Conservation (phyloP, 2,113 vertebrate genomes). For the Aegithalos caudatus region DNA sequence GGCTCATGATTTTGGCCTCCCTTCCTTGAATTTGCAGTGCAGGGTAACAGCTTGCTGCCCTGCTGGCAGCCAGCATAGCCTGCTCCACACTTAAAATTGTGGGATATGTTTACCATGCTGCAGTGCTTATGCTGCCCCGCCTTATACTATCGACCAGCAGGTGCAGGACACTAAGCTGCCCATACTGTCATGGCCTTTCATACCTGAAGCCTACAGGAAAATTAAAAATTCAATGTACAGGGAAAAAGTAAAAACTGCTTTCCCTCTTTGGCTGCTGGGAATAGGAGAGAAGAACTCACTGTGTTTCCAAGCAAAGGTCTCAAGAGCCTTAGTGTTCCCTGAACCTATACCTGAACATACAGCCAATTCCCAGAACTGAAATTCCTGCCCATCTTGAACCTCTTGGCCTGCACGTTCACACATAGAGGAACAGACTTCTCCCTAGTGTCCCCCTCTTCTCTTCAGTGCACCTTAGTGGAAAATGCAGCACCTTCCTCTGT, state of each 20-base stretch:
- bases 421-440: background rate
- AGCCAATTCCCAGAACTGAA: background rate
- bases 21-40: background rate
- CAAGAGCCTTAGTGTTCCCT: background rate
- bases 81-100: background rate
- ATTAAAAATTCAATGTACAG: background rate
- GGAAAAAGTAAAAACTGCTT: background rate
- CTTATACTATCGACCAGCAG: background rate
- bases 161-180: background rate
- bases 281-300: background rate
- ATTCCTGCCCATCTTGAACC: background rate
- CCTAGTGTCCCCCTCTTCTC: background rate
- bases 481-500: background rate
- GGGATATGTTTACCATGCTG: background rate
- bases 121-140: background rate
- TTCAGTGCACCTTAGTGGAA: background rate
- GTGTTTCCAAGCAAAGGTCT: background rate
- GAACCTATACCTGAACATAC: background rate
- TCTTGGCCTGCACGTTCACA: background rate
- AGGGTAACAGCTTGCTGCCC: background rate
- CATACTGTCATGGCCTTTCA: background rate
- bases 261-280: background rate
- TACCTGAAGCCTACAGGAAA: background rate
- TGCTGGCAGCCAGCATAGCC: rapidly evolving
- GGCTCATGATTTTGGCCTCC: background rate